A percentile compares a stretch with the other conserved stretches of the same genome.
These are phyloP conservation scores for Dicyrtoma fusca DNA, from an alignment of 2,888 invertebrate genomes.

Conservation along the genomic window DNA sequence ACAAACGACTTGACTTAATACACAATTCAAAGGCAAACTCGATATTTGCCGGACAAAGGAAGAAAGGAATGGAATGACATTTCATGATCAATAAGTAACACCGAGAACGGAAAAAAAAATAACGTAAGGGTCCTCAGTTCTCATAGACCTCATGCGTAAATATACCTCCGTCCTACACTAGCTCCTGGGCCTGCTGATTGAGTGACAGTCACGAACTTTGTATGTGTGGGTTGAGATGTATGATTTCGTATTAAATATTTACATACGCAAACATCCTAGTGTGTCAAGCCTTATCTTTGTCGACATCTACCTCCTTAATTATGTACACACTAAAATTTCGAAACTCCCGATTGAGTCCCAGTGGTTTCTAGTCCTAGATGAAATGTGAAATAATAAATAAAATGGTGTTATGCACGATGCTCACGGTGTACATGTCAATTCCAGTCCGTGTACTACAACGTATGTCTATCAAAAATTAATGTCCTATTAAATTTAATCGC, in stretches of 20 bases:
- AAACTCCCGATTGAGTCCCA: too few relatives aligned
- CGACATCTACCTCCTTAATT: constrained; percentile 13
- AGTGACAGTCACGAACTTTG: constrained; percentile 33
- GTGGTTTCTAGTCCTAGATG: too few relatives aligned
- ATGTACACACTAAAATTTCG: too few relatives aligned
- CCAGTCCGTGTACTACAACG: constrained; percentile 1
- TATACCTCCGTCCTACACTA: too few relatives aligned
- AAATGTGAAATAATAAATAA: constrained; percentile 4
- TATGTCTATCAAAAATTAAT: constrained; percentile 19
- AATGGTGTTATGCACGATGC: not conserved
- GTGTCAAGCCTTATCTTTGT: constrained; percentile 1
- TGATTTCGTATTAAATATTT: not conserved
- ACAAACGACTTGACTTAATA: not conserved
- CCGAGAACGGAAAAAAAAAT: too few relatives aligned
- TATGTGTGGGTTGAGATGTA: constrained; percentile 4
- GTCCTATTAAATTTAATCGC: constrained; percentile 22
- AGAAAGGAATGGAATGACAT: not conserved
- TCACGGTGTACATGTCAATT: not conserved
- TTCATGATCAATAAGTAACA: not conserved
- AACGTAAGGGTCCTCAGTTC: too few relatives aligned
- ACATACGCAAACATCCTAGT: constrained; percentile 19
- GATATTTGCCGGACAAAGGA: not conserved
- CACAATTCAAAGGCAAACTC: not conserved
- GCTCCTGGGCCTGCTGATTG: not conserved
- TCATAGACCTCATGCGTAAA: too few relatives aligned